Evolutionary conservation across 2,888 invertebrate genomes (phyloP).

Genomic region (Sinhomidia bicolor): DNA sequence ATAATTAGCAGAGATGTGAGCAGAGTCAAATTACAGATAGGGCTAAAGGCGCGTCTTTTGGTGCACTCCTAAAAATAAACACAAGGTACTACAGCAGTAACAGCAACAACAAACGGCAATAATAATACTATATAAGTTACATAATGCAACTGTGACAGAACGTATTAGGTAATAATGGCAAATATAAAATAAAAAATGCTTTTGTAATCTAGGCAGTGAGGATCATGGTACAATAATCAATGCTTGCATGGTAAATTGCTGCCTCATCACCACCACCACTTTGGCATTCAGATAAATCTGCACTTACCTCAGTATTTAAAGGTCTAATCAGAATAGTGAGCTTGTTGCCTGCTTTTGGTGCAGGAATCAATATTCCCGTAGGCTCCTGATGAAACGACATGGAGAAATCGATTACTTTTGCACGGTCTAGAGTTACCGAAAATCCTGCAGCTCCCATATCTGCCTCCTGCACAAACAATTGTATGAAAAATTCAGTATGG

Average conservation of each 20-base stretch:
- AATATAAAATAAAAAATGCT: too few relatives aligned
- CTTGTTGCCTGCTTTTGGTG: conserved; percentile 77
- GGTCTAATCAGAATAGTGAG: conserved; percentile 78
- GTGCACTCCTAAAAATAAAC: conserved; percentile 3
- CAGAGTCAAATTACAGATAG: neutral
- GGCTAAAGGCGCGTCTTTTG: neutral
- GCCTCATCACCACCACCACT: too few relatives aligned
- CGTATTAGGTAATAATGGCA: too few relatives aligned
- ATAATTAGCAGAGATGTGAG: too few relatives aligned
- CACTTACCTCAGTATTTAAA: conserved; percentile 71
- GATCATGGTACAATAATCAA: too few relatives aligned
- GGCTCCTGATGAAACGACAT: conserved; percentile 77
- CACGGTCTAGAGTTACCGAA: conserved; percentile 77
- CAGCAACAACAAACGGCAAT: neutral
- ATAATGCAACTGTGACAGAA: neutral
- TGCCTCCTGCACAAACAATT: conserved; percentile 74
- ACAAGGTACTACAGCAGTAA: neutral
- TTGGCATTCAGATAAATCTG: too few relatives aligned
- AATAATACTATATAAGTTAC: neutral
- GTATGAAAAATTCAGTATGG: too few relatives aligned
- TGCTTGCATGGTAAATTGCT: too few relatives aligned
- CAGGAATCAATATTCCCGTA: conserved; percentile 78
- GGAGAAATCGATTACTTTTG: conserved; percentile 76
- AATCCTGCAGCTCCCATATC: conserved; percentile 78
- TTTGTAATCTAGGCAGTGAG: too few relatives aligned